phyloP scores from a whole-genome alignment of 1,140 invertebrate species.

The Cydia strobilella region DNA sequence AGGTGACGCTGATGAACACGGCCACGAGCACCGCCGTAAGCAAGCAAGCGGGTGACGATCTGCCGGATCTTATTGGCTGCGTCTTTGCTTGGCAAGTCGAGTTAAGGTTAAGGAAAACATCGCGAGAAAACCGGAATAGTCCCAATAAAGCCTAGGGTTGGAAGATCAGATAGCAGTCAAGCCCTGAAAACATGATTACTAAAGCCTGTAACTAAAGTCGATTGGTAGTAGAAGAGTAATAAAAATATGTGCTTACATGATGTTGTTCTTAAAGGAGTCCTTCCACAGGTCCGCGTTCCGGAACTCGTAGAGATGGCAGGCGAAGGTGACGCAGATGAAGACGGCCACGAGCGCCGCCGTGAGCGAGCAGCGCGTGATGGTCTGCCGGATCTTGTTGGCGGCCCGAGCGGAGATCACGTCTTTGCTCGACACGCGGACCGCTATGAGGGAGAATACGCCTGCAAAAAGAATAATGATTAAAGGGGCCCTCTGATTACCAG shows the following conservation, averaged over 20 bases:
- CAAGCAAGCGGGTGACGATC: too few relatives aligned
- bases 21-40: too few relatives aligned
- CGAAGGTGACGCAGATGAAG: conserved; percentile 88
- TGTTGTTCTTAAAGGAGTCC: conserved; percentile 86
- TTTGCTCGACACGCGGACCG: conserved; percentile 88
- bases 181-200: too few relatives aligned
- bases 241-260: conserved; percentile 87
- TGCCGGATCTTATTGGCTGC: too few relatives aligned
- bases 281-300: conserved; percentile 86
- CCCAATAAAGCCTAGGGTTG: too few relatives aligned
- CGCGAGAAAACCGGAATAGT: too few relatives aligned
- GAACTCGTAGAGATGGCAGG: conserved; percentile 91
- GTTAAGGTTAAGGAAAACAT: too few relatives aligned
- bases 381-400: conserved; percentile 90
- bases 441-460: conserved; percentile 88
- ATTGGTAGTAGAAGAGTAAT: background rate
- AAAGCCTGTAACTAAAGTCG: background rate
- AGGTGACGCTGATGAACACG: too few relatives aligned
- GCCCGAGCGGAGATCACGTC: conserved; percentile 91
- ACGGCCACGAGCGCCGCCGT: conserved; percentile 88
- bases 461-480: conserved; percentile 30
- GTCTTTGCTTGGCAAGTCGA: too few relatives aligned
- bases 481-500: too few relatives aligned
- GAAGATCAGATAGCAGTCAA: too few relatives aligned
- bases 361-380: conserved; percentile 89